Evolutionary conservation across 2,797 vertebrate species (phyloP).

Genomic region (Myotis myotis): DNA sequence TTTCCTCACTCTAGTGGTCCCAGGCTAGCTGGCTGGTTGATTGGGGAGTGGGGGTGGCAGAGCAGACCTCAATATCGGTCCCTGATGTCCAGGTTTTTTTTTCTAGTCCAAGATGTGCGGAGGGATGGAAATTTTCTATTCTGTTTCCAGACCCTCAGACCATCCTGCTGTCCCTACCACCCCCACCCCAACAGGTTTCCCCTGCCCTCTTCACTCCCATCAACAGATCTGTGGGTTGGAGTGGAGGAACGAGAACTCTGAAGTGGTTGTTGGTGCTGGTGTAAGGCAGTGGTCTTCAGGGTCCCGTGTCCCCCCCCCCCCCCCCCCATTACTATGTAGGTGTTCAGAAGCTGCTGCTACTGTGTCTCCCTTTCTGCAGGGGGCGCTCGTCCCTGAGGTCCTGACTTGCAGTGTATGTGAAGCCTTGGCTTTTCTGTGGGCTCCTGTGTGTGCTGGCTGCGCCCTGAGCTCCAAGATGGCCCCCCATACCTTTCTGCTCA

Average conservation of each 20-base stretch:
- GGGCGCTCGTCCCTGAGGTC: neutral
- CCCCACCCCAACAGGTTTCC: neutral
- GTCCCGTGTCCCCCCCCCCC: neutral
- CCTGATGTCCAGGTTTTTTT: neutral
- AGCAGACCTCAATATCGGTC: constrained; percentile 16
- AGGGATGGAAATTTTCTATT: constrained; percentile 33
- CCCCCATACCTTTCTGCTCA: constrained; percentile 47
- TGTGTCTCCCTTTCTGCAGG: neutral
- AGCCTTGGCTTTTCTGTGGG: constrained; percentile 55
- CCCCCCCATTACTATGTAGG: neutral
- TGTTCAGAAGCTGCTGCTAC: constrained; percentile 66
- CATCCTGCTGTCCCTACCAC: neutral
- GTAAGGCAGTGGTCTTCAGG: neutral
- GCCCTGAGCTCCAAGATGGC: constrained; percentile 69
- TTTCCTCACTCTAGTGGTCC: neutral
- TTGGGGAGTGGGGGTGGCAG: neutral
- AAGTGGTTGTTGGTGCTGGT: neutral
- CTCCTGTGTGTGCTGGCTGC: constrained; percentile 78
- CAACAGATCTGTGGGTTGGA: neutral
- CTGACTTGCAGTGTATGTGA: constrained; percentile 57
- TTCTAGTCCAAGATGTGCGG: constrained; percentile 9
- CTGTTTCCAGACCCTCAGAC: constrained; percentile 17
- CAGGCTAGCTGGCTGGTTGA: neutral
- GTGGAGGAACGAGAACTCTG: neutral
- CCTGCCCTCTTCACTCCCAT: neutral